These are phyloP conservation scores for Octodon degus DNA, from an alignment of 2,113 vertebrate species.

Conservation along the genomic window DNA sequence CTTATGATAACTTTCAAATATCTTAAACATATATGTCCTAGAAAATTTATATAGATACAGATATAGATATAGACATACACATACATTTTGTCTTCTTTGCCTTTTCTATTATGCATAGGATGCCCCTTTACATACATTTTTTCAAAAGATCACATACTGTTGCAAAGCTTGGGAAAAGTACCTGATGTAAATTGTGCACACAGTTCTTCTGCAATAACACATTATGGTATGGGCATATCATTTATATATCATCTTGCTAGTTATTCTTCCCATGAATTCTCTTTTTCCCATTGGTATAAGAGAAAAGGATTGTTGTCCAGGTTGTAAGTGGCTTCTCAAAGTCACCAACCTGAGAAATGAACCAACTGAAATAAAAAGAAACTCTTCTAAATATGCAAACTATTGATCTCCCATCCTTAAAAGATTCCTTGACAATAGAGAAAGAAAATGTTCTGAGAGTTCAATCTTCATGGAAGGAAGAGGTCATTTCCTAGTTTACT, in stretches of 20 bases:
- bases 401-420: background rate
- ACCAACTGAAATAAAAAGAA: slow-evolving; percentile 44
- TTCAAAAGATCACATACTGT: background rate
- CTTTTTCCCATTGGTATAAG: background rate
- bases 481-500: slow-evolving; percentile 24
- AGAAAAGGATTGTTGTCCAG: background rate
- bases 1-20: slow-evolving; percentile 11
- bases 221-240: background rate
- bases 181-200: background rate
- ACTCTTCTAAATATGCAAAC: slow-evolving; percentile 20
- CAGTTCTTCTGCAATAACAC: too few relatives aligned
- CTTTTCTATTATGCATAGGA: background rate
- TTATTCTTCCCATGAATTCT: background rate
- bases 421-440: background rate
- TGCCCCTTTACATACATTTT: background rate
- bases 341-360: background rate
- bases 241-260: background rate
- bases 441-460: background rate
- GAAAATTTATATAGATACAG: slow-evolving; percentile 26
- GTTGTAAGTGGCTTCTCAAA: slow-evolving; percentile 7
- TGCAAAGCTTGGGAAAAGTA: background rate
- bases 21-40: background rate
- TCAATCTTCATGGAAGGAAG: background rate
- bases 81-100: background rate
- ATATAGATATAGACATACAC: background rate